Evolutionary conservation across 2,113 vertebrate genomes (phyloP).

Genomic region (Percina caprodes): DNA sequence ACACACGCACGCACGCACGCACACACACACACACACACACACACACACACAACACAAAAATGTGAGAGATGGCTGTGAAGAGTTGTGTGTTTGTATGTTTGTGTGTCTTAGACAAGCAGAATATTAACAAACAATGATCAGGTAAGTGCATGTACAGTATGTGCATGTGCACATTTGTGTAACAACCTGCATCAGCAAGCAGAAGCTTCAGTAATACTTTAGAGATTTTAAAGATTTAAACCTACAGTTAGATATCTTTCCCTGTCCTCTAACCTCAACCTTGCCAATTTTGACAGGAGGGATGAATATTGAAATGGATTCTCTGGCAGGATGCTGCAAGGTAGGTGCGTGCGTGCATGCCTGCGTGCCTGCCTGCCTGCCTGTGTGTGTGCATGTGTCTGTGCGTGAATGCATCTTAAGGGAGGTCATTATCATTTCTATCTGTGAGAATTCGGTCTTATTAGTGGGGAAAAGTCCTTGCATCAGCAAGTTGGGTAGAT

Average conservation of each 20-base stretch:
- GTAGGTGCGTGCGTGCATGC: not conserved
- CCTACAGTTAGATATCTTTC: slow-evolving; percentile 5
- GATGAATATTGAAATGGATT: slow-evolving; percentile 63
- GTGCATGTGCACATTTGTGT: not conserved
- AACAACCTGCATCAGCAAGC: not conserved
- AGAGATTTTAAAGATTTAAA: slow-evolving; percentile 23
- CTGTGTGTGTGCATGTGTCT: slow-evolving; percentile 10
- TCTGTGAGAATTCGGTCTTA: slow-evolving; percentile 61
- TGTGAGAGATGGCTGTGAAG: not conserved
- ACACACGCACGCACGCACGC: no score
- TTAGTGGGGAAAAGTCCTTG: slow-evolving; percentile 63
- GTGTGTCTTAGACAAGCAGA: not conserved
- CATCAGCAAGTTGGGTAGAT: slow-evolving; percentile 57
- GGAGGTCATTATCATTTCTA: slow-evolving; percentile 80
- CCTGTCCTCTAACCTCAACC: slow-evolving; percentile 33
- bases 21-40: no score
- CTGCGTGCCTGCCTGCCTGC: no score
- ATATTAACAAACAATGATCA: not conserved
- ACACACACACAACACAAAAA: no score
- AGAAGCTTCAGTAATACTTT: not conserved
- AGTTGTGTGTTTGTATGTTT: not conserved
- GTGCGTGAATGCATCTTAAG: slow-evolving; percentile 65
- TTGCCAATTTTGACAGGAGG: slow-evolving; percentile 50
- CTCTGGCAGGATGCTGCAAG: slow-evolving; percentile 20
- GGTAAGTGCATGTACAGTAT: not conserved